Conservation (phyloP, 2,113 vertebrate species). For the Nycticebus coucang region DNA sequence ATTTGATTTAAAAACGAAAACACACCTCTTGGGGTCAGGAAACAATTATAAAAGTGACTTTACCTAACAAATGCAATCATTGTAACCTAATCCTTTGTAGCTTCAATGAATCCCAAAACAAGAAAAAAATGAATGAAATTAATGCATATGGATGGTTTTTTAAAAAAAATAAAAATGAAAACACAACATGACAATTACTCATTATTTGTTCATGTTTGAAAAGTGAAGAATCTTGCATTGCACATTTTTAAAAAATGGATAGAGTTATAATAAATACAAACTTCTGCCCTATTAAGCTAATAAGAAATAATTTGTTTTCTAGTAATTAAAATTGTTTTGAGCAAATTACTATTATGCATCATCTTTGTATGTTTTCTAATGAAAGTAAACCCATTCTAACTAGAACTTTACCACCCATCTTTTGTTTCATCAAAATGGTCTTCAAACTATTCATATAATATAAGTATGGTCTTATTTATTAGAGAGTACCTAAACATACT, state of each 20-base stretch:
- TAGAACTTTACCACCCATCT: not conserved
- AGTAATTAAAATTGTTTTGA: slow-evolving; percentile 44
- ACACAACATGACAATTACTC: not conserved
- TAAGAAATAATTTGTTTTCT: slow-evolving; percentile 54
- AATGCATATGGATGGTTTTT: too few species aligned
- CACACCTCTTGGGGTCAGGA: too few species aligned
- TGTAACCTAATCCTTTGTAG: too few species aligned
- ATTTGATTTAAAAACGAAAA: slow-evolving; percentile 56
- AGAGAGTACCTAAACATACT: not conserved
- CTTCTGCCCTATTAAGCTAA: slow-evolving; percentile 43
- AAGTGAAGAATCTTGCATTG: not conserved
- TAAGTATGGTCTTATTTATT: not conserved
- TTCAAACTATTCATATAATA: not conserved
- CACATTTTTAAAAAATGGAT: slow-evolving; percentile 2
- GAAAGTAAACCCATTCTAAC: slow-evolving; percentile 13
- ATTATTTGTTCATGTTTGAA: slow-evolving; percentile 30
- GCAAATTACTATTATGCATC: slow-evolving; percentile 9
- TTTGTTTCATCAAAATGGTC: not conserved
- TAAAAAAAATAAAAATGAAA: not conserved
- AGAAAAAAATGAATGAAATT: too few species aligned
- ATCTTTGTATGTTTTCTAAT: slow-evolving; percentile 40
- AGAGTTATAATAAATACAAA: not conserved
- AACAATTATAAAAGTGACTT: too few species aligned
- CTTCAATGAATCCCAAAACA: too few species aligned
- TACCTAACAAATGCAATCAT: too few species aligned